Base-by-base conservation (phyloP, 2,888 invertebrate genomes). In the Tipula confusa region DNA sequence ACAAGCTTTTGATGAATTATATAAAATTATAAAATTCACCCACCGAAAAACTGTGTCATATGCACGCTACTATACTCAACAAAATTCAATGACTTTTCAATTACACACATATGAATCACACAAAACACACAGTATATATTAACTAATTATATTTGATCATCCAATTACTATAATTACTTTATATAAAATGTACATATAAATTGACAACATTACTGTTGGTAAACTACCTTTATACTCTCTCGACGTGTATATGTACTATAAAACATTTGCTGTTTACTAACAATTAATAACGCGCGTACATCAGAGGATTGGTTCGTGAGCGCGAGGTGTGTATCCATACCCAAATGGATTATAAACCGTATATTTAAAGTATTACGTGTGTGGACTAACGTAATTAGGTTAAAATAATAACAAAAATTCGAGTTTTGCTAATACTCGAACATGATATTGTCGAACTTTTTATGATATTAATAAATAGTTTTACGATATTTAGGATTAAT, bases 201-300 rank as follows among this genome's bases (percentile, higher is more conserved):
- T 43, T 43, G 43, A 43, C 43, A 43, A 43, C 43, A 64, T 24
- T 15, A 11, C 9, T 64, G 24, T 18, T 64, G 7, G n/a, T 13
- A 24, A n/a, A n/a, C 31, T n/a, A 38, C 38, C 9, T 31, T 3
- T 31, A 38, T 13, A 38, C 9, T 24, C 24, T 24, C 64, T 6
- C 64, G 64, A 1, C 24, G 64, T 64, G 7, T 64, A 1, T 64
- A 11, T 33, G 11, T 33, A 11, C 1, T 64, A 3, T 64, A 64
- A 64, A 64, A 24, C 24, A 64, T 64, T 64, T 64, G 64, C 64
- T 64, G 64, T 64, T 64, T 64, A 64, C 64, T 24, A 64, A 64
- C 24, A 18, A 64, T 64, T 64, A 24, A 64, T 64, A 11, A 64
- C 24, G 64, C 64, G 64, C 2, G 15, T 43, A 38, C 13, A 64